Base-by-base conservation (phyloP, 2,113 vertebrate species). In the Leptodactylus fuscus region DNA sequence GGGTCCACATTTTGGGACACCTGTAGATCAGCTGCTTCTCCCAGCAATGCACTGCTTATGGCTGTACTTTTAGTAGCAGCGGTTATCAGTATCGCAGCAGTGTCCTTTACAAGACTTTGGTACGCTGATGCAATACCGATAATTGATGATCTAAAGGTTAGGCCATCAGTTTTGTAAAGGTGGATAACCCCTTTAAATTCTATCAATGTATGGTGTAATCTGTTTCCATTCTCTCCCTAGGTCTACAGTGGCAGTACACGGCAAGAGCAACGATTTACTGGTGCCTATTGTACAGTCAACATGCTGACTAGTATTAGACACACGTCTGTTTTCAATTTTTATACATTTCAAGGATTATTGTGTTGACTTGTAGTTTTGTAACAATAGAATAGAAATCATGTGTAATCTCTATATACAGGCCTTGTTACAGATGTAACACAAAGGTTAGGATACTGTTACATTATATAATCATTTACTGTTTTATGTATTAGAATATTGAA, bases 331-430 rank as follows among this genome's bases (percentile, higher is more conserved):
- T n/a, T 24, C 11, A 0, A 6, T 79, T 60, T 41, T 51, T 36
- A 24, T 24, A 38, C 22, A 53, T 79, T 38, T 38, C 76, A 78
- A 13, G 16, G 10, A 34, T 55, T 29, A 29, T 29, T 20, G 16
- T 77, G 51, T 79, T n/a, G n/a, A n/a, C n/a, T n/a, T n/a, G n/a
- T 77, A 74, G 24, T 48, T 74, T 51, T 79, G 36, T 55, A 48
- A n/a, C 76, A 6, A 60, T 58, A 58, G 18, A 24, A n/a, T 79
- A 36, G 53, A 58, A 27, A 49, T 27, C 2, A 69, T 29, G 29
- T 60, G 24, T 48, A 62, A 22, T 67, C 20, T 67, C 10, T 65
- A 27, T 20, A 36, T n/a, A 32, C 5, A 49, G 58, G 44, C 11
- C 58, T 49, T 34, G 18, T 69, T 67, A 32, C 12, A 55, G 27